Evolutionary conservation across 1,140 invertebrate genomes (phyloP).

Genomic region (Orchestia grillus): DNA sequence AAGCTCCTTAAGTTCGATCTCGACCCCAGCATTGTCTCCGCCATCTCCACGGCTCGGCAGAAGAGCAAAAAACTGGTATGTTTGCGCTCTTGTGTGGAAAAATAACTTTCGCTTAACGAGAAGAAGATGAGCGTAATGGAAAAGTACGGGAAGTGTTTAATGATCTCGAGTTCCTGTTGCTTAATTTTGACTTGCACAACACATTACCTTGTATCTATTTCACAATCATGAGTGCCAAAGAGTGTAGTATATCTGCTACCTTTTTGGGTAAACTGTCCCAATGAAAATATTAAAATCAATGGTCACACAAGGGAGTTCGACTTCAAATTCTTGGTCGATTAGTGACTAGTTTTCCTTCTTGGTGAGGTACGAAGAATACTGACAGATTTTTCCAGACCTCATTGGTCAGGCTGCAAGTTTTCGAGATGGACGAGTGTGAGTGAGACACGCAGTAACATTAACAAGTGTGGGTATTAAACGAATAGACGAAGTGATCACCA

Average conservation of each 20-base stretch:
- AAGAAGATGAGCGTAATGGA: neutral
- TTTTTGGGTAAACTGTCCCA: neutral
- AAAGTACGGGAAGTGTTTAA: neutral
- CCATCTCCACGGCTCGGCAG: slow-evolving; percentile 57
- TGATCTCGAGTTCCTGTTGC: neutral
- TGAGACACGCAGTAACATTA: too few relatives aligned
- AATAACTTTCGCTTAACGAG: neutral
- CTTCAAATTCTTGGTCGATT: too few relatives aligned
- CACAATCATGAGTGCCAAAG: neutral
- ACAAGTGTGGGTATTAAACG: too few relatives aligned
- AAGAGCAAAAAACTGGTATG: slow-evolving; percentile 57
- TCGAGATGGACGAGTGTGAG: too few relatives aligned
- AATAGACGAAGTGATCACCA: too few relatives aligned
- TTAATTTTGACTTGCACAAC: neutral
- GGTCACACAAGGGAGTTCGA: neutral
- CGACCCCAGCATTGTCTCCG: slow-evolving; percentile 61
- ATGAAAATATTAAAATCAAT: neutral
- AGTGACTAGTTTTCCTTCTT: neutral
- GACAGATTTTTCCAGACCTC: too few relatives aligned
- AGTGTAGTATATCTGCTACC: neutral
- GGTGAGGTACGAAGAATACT: too few relatives aligned
- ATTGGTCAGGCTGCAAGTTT: too few relatives aligned
- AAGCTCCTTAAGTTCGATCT: slow-evolving; percentile 65
- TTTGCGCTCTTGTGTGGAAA: neutral
- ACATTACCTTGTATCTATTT: neutral